A percentile compares a stretch with the other conserved stretches of the same genome.
Evolutionary conservation across 2,797 vertebrate species (phyloP).

Genomic region (Crax fasciolata): DNA sequence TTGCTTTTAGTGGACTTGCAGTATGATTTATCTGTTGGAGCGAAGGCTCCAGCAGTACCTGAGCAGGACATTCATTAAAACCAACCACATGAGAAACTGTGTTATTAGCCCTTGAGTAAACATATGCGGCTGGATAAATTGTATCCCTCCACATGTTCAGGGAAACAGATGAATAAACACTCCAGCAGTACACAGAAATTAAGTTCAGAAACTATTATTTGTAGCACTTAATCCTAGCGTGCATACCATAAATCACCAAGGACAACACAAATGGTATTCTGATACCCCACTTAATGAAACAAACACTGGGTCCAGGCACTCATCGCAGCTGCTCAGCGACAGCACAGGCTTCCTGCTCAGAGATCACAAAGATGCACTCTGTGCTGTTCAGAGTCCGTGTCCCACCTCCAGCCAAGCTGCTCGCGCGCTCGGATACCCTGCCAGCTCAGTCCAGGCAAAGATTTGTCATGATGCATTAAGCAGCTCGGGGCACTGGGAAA

Average conservation of each 20-base stretch:
- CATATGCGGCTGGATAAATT: background rate
- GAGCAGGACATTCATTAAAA: background rate
- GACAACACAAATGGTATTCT: background rate
- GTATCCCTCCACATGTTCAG: background rate
- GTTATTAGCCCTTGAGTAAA: background rate
- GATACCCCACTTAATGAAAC: background rate
- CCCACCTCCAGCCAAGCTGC: conserved; percentile 45
- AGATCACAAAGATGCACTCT: conserved; percentile 49
- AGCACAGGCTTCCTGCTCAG: conserved; percentile 49
- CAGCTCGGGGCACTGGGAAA: background rate
- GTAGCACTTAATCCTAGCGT: background rate
- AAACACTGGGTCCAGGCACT: background rate
- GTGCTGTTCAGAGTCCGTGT: conserved; percentile 60
- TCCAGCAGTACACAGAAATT: background rate
- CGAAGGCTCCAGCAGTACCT: background rate
- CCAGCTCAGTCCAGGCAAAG: conserved; percentile 55
- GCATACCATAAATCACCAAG: background rate
- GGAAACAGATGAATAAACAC: background rate
- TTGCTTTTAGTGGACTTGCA: background rate
- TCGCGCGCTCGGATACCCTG: conserved; percentile 67
- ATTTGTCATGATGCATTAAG: conserved; percentile 64
- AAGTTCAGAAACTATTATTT: background rate
- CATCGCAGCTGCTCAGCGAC: background rate
- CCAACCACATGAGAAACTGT: background rate
- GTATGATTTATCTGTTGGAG: background rate